Evolutionary conservation across 2,888 invertebrate genomes (phyloP).

Genomic region (Parnassius glacialis): DNA sequence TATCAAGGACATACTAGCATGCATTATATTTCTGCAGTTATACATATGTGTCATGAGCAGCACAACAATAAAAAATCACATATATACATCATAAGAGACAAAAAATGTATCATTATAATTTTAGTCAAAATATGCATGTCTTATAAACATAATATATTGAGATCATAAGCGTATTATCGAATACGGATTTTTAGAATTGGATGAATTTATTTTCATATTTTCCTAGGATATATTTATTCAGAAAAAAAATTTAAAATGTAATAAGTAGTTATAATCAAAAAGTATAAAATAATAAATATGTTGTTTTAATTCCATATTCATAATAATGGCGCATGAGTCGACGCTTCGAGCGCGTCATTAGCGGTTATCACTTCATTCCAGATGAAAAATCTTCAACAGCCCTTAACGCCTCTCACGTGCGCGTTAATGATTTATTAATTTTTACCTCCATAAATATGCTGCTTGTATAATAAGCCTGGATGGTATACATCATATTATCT

Average conservation of each 20-base stretch:
- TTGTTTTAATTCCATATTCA: conserved; percentile 30
- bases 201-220: too few relatives aligned
- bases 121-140: too few relatives aligned
- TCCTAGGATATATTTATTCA: too few relatives aligned
- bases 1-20: conserved; percentile 38
- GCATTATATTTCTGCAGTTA: conserved; percentile 11
- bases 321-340: conserved; percentile 61
- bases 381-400: conserved; percentile 80
- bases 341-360: conserved; percentile 69
- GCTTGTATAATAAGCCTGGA: conserved; percentile 49
- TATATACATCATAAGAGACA: too few relatives aligned
- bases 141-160: too few relatives aligned
- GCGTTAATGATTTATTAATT: conserved; percentile 78
- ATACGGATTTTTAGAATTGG: too few relatives aligned
- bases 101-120: too few relatives aligned
- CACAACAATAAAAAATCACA: too few relatives aligned
- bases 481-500: conserved; percentile 13
- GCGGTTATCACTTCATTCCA: conserved; percentile 81
- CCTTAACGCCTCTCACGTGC: conserved; percentile 67
- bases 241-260: too few relatives aligned
- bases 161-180: too few relatives aligned
- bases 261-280: too few relatives aligned
- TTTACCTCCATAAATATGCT: conserved; percentile 73
- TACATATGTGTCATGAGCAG: background rate
- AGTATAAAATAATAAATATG: conserved; percentile 11